phyloP scores from a whole-genome alignment of 2,113 vertebrate species.

The Rynchops niger region DNA sequence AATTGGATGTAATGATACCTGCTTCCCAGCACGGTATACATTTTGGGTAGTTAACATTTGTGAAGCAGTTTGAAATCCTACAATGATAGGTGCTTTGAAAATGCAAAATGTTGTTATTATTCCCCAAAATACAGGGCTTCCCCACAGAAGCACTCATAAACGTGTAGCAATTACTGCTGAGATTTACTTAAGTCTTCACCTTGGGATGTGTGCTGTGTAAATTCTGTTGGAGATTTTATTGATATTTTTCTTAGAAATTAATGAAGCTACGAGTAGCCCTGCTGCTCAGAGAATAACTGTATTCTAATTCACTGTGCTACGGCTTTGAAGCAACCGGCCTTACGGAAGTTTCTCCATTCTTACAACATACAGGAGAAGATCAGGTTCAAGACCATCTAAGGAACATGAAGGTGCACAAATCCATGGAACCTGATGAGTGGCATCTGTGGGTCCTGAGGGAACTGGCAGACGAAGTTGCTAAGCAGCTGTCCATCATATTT shows the following conservation, averaged over 20 bases:
- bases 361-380: not conserved
- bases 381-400: not conserved
- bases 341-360: not conserved
- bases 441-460: too few relatives aligned
- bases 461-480: too few relatives aligned
- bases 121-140: not conserved
- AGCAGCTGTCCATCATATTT: too few relatives aligned
- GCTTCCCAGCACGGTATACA: not conserved
- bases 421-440: not conserved
- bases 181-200: not conserved
- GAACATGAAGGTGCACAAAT: not conserved
- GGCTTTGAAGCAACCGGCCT: not conserved
- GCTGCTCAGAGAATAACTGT: not conserved
- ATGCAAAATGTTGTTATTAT: not conserved
- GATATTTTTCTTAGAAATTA: constrained; percentile 25
- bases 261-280: not conserved
- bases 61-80: not conserved
- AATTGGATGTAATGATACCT: not conserved
- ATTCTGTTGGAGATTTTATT: constrained; percentile 4
- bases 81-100: constrained; percentile 21
- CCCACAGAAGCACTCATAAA: not conserved
- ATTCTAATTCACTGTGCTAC: not conserved
- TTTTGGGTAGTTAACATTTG: not conserved
- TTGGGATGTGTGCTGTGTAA: not conserved
- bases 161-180: not conserved